Base-by-base conservation (phyloP, 2,888 invertebrate species). In the Drosophila longiperda region DNA sequence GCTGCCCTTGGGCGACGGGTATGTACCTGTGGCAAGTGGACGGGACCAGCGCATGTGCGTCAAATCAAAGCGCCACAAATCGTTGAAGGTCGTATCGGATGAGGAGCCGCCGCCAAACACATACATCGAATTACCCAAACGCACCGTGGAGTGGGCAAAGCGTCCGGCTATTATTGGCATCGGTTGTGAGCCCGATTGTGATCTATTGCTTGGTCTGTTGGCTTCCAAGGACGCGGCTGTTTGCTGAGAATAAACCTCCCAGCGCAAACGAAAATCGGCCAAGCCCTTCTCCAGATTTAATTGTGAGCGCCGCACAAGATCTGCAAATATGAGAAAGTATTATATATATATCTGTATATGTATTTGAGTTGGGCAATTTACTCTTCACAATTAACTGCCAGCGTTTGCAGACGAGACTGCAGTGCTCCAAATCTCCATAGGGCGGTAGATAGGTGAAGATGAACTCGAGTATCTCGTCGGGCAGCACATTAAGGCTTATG, bases 91-190 rank as follows among this genome's bases (percentile, higher is more conserved):
- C 26, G 99, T 99, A 89, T 97, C 97, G 63, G 97, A 96, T 42
- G 97, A 97, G 15, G 99, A 98, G 87, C 98, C 99, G 9, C 99
- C 99, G 38, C 99, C 99, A 94, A 99, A 99, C 54, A 99, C 95
- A 91, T 97, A 99, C 97, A 99, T 97, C 6, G 96, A 96, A 92
- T 97, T 97, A 74, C 96, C 95, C 90, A 96, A 95, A 53, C 96
- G 95, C 90, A 97, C 97, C 42, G 98, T 97, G 70, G 98, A 96
- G 94, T 99, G 99, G 0, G 98, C 98, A 93, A 98, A 98, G 73
- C 98, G 95, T 91, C 97, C 98, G 1, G 97, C 96, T 75, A 98
- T 98, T n/a, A 96, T 96, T 32, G 96, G 96, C 40, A 95, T 93
- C 90, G 80, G 61, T 45, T 45, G 45, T 32, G 58, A 53, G 20